Percentiles rank a stretch among this genome's conserved stretches.
phyloP scores from a whole-genome alignment of 2,888 invertebrate species.

The Melinaea marsaeus region DNA sequence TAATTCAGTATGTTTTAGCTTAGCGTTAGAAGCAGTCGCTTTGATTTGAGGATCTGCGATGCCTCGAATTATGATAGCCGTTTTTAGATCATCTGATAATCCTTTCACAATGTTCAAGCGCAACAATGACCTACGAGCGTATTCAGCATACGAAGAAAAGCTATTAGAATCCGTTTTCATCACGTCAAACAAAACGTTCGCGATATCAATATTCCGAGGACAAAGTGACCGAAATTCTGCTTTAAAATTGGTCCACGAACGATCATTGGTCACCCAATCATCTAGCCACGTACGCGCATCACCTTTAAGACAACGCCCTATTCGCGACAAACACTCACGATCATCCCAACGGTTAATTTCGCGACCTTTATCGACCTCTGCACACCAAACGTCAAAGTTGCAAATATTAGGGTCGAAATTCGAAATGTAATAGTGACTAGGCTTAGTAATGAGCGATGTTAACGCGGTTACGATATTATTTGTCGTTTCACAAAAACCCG shows the following conservation, averaged over 20 bases:
- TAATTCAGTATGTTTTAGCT: constrained; percentile 25
- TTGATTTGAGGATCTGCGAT: constrained; percentile 31
- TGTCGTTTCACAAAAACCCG: too few species aligned
- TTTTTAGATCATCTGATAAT: constrained; percentile 33
- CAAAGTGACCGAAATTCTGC: constrained; percentile 34
- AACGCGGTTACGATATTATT: too few species aligned
- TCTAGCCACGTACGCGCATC: constrained; percentile 28
- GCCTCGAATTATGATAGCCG: constrained; percentile 29
- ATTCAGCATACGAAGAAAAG: constrained; percentile 36
- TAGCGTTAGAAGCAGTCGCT: constrained; percentile 35
- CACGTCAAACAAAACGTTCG: constrained; percentile 31
- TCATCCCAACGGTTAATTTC: too few species aligned
- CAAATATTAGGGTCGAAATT: too few species aligned
- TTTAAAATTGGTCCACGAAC: constrained; percentile 34
- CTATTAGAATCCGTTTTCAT: constrained; percentile 33
- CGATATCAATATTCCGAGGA: constrained; percentile 29
- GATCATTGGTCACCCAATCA: constrained; percentile 35
- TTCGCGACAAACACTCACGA: too few species aligned
- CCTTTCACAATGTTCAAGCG: constrained; percentile 34
- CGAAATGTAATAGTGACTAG: too few species aligned
- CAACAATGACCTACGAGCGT: constrained; percentile 35
- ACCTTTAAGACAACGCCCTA: too few species aligned
- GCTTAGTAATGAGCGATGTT: too few species aligned
- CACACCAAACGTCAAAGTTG: too few species aligned
- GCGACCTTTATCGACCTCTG: too few species aligned